Conservation (phyloP, 2,888 invertebrate species). For the Meiosimyza decipiens region DNA sequence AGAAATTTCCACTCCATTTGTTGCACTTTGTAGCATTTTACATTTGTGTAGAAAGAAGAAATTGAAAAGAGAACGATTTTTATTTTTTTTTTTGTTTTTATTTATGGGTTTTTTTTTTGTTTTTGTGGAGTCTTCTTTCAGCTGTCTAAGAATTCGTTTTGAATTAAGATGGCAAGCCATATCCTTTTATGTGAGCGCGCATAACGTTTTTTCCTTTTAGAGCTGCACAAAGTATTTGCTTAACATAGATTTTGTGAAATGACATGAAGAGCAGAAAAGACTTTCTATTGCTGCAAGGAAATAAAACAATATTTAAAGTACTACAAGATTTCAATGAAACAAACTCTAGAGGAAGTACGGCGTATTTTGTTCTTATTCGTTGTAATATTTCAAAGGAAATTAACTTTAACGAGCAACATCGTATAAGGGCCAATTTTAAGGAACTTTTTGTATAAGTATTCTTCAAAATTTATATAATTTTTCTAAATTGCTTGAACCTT, state of each 20-base stretch:
- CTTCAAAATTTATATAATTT: no score
- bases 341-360: background rate
- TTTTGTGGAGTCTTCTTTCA: background rate
- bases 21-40: slow-evolving; percentile 31
- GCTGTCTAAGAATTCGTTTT: slow-evolving; percentile 6
- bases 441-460: no score
- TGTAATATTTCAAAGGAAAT: no score
- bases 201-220: slow-evolving; percentile 21
- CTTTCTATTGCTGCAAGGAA: background rate
- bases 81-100: no score
- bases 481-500: no score
- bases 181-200: slow-evolving; percentile 10
- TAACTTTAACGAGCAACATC: no score
- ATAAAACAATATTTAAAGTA: background rate
- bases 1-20: slow-evolving; percentile 36
- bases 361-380: no score
- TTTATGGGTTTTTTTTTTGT: no score
- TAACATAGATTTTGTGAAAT: slow-evolving; percentile 26
- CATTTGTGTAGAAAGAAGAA: background rate
- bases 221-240: slow-evolving; percentile 18
- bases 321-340: background rate
- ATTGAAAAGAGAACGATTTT: no score
- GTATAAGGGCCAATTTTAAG: no score
- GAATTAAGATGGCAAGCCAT: slow-evolving; percentile 13
- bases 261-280: background rate